Evolutionary conservation across 2,888 invertebrate genomes (phyloP).

Genomic region (Camptogramma bilineatum): DNA sequence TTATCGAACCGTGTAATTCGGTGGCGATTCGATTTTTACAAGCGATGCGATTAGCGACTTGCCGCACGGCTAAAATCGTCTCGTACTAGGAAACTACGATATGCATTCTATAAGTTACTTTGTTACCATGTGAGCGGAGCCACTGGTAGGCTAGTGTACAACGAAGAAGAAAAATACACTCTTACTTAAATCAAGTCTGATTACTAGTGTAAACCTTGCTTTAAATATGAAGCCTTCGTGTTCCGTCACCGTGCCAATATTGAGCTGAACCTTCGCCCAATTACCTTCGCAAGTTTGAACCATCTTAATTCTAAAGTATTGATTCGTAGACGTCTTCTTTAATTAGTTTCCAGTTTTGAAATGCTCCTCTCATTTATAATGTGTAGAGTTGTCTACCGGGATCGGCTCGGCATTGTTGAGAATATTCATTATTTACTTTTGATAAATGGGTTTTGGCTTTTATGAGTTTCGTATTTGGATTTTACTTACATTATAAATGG

Average conservation of each 20-base stretch:
- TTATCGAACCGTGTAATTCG: no score
- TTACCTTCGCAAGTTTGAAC: slow-evolving; percentile 73
- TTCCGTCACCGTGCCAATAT: slow-evolving; percentile 70
- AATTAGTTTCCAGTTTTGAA: slow-evolving; percentile 79
- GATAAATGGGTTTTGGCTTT: slow-evolving; percentile 44
- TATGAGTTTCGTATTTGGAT: slow-evolving; percentile 26
- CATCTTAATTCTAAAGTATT: slow-evolving; percentile 77
- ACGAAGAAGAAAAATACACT: no score
- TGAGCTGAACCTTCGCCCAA: slow-evolving; percentile 75
- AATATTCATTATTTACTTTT: slow-evolving; percentile 46
- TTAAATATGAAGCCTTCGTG: not conserved
- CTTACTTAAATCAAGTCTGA: no score
- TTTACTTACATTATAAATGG: not conserved
- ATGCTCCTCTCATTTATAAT: slow-evolving; percentile 74
- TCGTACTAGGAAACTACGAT: no score
- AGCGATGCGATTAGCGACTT: no score
- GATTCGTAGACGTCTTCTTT: slow-evolving; percentile 71
- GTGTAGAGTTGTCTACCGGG: slow-evolving; percentile 54
- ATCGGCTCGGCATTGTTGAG: slow-evolving; percentile 37
- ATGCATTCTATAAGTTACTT: no score
- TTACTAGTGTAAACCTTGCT: not conserved
- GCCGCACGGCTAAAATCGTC: no score
- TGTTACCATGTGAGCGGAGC: no score
- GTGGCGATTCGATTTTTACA: no score
- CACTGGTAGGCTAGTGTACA: no score